These are phyloP conservation scores for Athripsodes cinereus DNA, from an alignment of 2,888 invertebrate species.

Conservation along the genomic window DNA sequence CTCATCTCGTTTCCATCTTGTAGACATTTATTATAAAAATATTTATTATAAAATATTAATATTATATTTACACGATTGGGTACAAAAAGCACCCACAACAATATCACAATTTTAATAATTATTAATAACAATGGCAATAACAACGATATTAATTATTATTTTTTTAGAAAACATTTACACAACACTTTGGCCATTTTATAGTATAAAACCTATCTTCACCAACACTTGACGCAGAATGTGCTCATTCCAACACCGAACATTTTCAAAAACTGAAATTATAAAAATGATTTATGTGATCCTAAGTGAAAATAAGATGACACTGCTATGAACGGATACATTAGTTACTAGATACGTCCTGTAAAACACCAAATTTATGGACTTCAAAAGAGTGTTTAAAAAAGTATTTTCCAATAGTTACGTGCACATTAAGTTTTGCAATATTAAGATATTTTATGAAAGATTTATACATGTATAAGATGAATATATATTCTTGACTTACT, in stretches of 20 bases:
- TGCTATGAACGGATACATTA: neutral
- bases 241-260: neutral
- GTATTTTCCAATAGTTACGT: too few relatives aligned
- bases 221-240: neutral
- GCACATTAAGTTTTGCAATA: too few relatives aligned
- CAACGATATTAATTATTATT: neutral
- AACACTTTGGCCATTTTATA: neutral
- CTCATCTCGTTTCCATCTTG: conserved; percentile 53
- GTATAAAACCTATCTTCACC: neutral
- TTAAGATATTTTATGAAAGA: too few relatives aligned
- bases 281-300: neutral
- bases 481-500: too few relatives aligned
- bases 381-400: too few relatives aligned
- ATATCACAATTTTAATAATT: conserved; percentile 5
- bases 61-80: neutral
- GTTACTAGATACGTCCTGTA: neutral
- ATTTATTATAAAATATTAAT: neutral
- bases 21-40: conserved; percentile 30
- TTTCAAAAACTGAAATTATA: neutral
- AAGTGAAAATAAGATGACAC: neutral
- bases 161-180: neutral
- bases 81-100: neutral
- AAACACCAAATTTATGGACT: neutral
- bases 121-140: neutral
- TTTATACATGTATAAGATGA: too few relatives aligned